A percentile compares a stretch with the other conserved stretches of the same genome.
These are phyloP conservation scores for Drosophila subobscura DNA, from an alignment of 1,140 invertebrate genomes.

Conservation along the genomic window DNA sequence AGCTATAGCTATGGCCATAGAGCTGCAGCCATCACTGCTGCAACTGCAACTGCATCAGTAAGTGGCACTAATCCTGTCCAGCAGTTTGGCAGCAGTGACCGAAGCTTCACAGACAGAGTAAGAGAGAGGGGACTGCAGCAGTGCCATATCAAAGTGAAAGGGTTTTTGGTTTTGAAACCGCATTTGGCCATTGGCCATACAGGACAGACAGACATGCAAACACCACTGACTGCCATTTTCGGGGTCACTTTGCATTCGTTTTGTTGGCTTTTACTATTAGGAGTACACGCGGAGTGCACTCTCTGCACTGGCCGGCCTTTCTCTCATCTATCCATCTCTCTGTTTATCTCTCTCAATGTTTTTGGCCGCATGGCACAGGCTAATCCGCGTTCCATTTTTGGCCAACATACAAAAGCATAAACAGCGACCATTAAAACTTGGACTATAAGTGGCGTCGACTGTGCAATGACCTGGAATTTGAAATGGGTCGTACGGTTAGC, in stretches of 20 bases:
- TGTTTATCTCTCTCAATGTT: constrained; percentile 26
- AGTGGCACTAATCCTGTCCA: constrained; percentile 71
- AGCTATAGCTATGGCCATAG: not conserved
- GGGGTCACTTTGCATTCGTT: constrained; percentile 67
- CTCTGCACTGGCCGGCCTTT: not conserved
- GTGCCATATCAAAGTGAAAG: constrained; percentile 75
- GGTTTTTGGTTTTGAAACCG: constrained; percentile 52
- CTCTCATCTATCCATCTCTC: not conserved
- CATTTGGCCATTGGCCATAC: constrained; percentile 57
- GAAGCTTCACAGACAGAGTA: constrained; percentile 1
- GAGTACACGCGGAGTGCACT: constrained; percentile 3
- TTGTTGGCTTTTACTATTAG: constrained; percentile 65
- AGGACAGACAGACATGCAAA: constrained; percentile 23
- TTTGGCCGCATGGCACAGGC: constrained; percentile 42
- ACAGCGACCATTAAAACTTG: constrained; percentile 27
- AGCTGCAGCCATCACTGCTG: constrained; percentile 4
- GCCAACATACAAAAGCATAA: constrained; percentile 33
- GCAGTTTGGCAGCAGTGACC: constrained; percentile 74
- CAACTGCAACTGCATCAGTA: constrained; percentile 43
- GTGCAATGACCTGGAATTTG: not conserved
- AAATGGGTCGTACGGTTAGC: no score
- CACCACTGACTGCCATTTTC: constrained; percentile 31
- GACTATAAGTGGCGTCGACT: not conserved
- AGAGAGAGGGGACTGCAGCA: not conserved
- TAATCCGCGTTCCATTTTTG: constrained; percentile 63